Conservation (phyloP, 1,140 invertebrate species). For the Sogatella furcifera region DNA sequence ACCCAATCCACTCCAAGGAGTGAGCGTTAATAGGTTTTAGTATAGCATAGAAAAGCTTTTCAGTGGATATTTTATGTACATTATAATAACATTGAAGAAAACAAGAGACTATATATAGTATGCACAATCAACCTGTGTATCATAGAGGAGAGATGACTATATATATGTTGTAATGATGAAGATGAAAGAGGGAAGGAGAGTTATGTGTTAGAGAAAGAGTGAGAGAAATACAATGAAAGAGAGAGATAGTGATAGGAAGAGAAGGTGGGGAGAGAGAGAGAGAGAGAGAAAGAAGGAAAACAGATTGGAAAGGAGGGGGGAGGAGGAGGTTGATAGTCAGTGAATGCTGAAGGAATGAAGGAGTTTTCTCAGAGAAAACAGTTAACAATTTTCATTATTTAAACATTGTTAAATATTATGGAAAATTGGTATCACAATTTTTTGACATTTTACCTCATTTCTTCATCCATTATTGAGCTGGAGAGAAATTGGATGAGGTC, state of each 20-base stretch:
- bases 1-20: too few species aligned
- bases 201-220: not conserved
- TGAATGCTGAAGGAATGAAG: not conserved
- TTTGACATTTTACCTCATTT: constrained; percentile 21
- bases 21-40: too few species aligned
- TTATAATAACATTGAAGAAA: constrained; percentile 12
- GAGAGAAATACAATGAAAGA: not conserved
- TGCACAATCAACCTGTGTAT: constrained; percentile 9
- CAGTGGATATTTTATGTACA: not conserved
- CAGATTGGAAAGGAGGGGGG: constrained; percentile 1
- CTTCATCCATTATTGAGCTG: constrained; percentile 11
- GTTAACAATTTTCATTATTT: constrained; percentile 4
- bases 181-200: constrained; percentile 2
- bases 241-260: constrained; percentile 7
- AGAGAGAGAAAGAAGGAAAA: constrained; percentile 11
- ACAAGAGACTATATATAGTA: constrained; percentile 16
- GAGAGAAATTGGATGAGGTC: not conserved
- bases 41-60: too few species aligned
- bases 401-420: constrained; percentile 12
- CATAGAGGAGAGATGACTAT: constrained; percentile 3
- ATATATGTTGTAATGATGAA: too few species aligned
- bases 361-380: not conserved
- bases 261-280: constrained; percentile 10
- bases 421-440: constrained; percentile 24
- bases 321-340: not conserved